Conservation (phyloP, 2,113 vertebrate genomes). For the Megaceryle torquata region DNA sequence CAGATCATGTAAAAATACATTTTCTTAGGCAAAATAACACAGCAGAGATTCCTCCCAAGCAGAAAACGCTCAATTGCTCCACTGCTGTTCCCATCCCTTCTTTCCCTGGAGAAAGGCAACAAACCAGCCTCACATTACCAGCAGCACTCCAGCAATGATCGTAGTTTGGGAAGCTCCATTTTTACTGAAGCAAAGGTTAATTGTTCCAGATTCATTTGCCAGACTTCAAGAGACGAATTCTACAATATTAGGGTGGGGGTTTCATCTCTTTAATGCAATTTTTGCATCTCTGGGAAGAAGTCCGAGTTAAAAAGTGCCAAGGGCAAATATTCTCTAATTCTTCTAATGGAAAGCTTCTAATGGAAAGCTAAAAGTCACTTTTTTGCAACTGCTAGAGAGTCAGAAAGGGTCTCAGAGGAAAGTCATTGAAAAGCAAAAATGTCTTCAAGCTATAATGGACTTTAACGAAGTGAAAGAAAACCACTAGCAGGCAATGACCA, state of each 20-base stretch:
- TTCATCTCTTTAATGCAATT: constrained; percentile 9
- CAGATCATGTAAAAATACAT: not conserved
- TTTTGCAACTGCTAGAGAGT: not conserved
- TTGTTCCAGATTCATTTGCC: not conserved
- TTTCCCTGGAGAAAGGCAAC: not conserved
- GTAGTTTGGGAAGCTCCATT: not conserved
- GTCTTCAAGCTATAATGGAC: not conserved
- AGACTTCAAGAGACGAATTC: constrained; percentile 10
- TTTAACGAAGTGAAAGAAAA: not conserved
- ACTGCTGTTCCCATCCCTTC: not conserved
- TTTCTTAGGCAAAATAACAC: not conserved
- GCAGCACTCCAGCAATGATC: not conserved
- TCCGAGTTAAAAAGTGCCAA: not conserved
- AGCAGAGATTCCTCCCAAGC: not conserved
- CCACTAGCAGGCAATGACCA: not conserved
- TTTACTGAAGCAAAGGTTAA: constrained; percentile 25
- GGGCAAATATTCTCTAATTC: constrained; percentile 37
- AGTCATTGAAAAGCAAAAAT: not conserved
- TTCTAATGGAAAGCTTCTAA: constrained; percentile 28
- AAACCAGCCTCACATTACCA: not conserved
- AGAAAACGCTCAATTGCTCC: not conserved
- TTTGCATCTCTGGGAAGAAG: not conserved
- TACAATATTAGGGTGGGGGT: not conserved
- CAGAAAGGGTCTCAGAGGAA: not conserved
- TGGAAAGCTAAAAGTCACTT: constrained; percentile 11